Evolutionary conservation across 35 echinoderm and acorn worm species (phyloP), one percentile per base, ranked within the genome.

Genomic region (Strongylocentrotus purpuratus): DNA sequence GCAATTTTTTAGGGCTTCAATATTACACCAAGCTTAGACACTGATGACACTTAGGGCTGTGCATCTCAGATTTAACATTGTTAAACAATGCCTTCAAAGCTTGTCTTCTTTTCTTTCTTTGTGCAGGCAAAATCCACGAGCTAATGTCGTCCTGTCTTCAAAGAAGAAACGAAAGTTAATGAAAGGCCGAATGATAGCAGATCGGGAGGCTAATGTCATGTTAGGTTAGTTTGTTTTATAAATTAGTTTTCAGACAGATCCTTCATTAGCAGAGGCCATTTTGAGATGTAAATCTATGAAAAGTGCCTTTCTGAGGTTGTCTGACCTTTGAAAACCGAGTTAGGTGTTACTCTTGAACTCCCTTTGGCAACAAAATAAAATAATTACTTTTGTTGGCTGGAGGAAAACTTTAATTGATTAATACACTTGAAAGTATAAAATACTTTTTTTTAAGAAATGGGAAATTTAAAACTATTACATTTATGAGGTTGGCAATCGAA

Each of bases 81-180:
- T 41, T 41, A 41, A 41, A 41, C 3, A 3, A 41, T 41, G 35
- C 35, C 70, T 85, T 2, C 4, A 20, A 85, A 85, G 9, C 2
- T 35, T 9, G 86, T 20, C n/a, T 87, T 89, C 9, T 35, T 88
- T 46, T 46, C 45, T 25, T 45, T 22, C n/a, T 41, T 41, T 41
- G 0, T 41, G 0, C 87, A 89, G 87, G 87, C 32, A 20, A 89
- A 89, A 89, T 46, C 87, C 87, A 10, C 12, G 87, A 89, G 87
- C 87, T 14, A 89, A 89, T 46, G 87, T 46, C 5, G 25, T 25
- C 11, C 87, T 89, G 33, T 89, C 87, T 9, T 33, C 87, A 4
- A 89, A 89, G 33, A 89, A 89, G 87, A 89, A 45, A 18, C 87
- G 87, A 35, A 89, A 89, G 87, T 31, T 89, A 17, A 33, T 45